Base-by-base conservation (phyloP, 2,888 invertebrate genomes). In the Atethmia centrago region DNA sequence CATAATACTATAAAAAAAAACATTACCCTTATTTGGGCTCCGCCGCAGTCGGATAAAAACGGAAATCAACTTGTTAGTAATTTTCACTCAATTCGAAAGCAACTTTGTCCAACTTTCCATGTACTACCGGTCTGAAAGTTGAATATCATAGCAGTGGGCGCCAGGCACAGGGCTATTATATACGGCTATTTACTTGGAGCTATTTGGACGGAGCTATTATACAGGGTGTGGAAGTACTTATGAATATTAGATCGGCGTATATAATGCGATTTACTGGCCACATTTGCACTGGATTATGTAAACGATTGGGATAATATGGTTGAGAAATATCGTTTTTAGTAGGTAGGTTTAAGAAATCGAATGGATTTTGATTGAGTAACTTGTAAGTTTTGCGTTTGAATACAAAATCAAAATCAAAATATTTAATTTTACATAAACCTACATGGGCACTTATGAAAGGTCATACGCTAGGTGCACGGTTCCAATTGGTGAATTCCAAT, bases 251-350 rank as follows among this genome's bases (percentile, higher is more conserved):
- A 88, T 89, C 74, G 36, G 25, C 40, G 66, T 70, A 85, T 80
- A 85, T 86, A 84, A 88, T 86, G 80, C 80, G 85, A 80, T 83
- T 83, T 83, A 82, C 84, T 79, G 77, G 83, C 79, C 77, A 83
- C 87, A 87, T 90, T 89, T 88, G 83, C 82, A 79, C 72, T 62
- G 79, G 85, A 85, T 89, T 88, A 88, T 88, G 89, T 83, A 87
- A 86, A 88, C 87, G 49, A 85, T 72, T 66, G 66, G 78, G 59
- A 70, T 80, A 28, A 58, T 65, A 61, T 45, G 51, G 25, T 79
- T 81, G 74, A 74, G 81, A 80, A 84, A 87, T 83, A 80, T 55
- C 67, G 47, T 45, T 73, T 72, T 47, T 25, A 66, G 55, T 25
- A 66, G 51, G 58, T 61, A 47, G 25, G 25, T 51, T 49, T 51